phyloP scores from a whole-genome alignment of 1,140 invertebrate species.

The Zaprionus nigranus region DNA sequence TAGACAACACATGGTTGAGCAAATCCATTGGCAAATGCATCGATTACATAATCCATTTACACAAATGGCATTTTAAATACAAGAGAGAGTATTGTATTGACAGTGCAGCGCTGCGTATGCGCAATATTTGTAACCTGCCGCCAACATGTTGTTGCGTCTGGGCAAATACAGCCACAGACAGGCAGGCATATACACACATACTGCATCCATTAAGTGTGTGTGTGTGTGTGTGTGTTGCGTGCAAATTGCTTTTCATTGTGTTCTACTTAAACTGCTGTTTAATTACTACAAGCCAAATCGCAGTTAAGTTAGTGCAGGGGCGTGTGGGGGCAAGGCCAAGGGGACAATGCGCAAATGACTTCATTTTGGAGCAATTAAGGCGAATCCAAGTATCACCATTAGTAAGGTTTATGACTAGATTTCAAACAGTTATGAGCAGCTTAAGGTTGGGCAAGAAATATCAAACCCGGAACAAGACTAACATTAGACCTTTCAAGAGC shows the following conservation, averaged over 20 bases:
- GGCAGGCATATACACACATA: neutral
- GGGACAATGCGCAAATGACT: constrained; percentile 5
- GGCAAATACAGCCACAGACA: constrained; percentile 16
- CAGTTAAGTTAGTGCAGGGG: constrained; percentile 9
- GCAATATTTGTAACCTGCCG: constrained; percentile 52
- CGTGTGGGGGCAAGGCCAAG: neutral
- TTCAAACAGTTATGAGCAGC: neutral
- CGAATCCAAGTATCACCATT: neutral
- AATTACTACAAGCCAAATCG: constrained; percentile 50
- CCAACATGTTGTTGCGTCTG: constrained; percentile 7
- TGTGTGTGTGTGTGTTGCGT: constrained; percentile 12
- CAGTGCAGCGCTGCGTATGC: constrained; percentile 64
- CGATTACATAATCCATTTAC: constrained; percentile 82
- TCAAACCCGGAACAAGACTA: too few species aligned
- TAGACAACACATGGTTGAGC: constrained; percentile 29
- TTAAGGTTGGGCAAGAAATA: neutral
- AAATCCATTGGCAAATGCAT: constrained; percentile 67
- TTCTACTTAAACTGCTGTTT: constrained; percentile 67
- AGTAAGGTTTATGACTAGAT: neutral
- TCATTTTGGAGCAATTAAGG: neutral
- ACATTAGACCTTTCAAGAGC: neutral
- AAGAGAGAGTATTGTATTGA: constrained; percentile 77
- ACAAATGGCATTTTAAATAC: constrained; percentile 83
- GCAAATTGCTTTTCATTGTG: constrained; percentile 48
- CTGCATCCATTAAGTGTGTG: constrained; percentile 14